A percentile compares a stretch with the other conserved stretches of the same genome.
Evolutionary conservation across 2,888 invertebrate genomes (phyloP).

Genomic region (Catotricha subobsoleta): DNA sequence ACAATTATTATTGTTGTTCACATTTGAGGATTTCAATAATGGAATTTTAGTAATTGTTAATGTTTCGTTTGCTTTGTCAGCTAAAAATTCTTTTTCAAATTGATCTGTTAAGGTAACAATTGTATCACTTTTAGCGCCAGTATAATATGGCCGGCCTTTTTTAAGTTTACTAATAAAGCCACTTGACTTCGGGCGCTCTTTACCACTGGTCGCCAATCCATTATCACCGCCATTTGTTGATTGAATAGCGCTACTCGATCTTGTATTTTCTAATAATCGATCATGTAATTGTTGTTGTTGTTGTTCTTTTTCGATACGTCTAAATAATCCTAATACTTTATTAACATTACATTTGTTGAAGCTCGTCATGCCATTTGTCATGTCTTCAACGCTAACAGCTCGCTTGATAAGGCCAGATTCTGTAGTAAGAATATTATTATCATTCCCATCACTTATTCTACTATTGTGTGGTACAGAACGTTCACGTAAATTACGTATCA

Average conservation of each 20-base stretch:
- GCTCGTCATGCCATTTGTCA: conserved; percentile 29
- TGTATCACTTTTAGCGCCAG: conserved; percentile 32
- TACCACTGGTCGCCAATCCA: conserved; percentile 15
- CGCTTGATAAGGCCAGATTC: conserved; percentile 50
- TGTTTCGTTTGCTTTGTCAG: conserved; percentile 21
- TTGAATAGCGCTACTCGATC: conserved; percentile 5
- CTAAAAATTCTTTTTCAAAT: conserved; percentile 20
- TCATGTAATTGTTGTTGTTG: conserved; percentile 11
- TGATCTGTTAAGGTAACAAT: conserved; percentile 15
- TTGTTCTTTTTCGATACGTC: conserved; percentile 1
- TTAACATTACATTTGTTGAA: conserved; percentile 50
- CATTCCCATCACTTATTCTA: background rate
- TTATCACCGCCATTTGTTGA: conserved; percentile 10
- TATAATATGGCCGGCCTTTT: conserved; percentile 31
- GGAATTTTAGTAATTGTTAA: conserved; percentile 1
- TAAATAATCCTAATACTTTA: conserved; percentile 54
- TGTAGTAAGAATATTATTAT: conserved; percentile 33
- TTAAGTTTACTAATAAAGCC: conserved; percentile 18
- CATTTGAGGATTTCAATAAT: background rate
- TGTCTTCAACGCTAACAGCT: conserved; percentile 53
- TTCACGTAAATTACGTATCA: conserved; percentile 43
- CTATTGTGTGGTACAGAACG: conserved; percentile 37
- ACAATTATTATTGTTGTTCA: too few species aligned
- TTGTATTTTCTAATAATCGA: conserved; percentile 17
- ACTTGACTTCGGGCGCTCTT: conserved; percentile 16